Percentiles rank a stretch among this genome's conserved stretches.
These are phyloP conservation scores for Ectemnius lituratus DNA, from an alignment of 2,888 invertebrate species.

Conservation along the genomic window DNA sequence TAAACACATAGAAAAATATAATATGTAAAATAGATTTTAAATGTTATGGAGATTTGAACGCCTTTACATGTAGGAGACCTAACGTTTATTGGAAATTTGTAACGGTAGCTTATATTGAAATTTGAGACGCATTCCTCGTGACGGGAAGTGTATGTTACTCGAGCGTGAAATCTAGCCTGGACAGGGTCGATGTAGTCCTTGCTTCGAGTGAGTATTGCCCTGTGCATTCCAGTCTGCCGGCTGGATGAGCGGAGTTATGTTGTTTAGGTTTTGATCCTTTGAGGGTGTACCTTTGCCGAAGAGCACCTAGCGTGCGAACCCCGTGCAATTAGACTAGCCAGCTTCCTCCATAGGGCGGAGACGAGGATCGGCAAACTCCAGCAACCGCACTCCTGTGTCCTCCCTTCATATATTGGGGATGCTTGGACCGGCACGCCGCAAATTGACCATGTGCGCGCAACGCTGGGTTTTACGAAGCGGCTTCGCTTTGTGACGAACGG, in stretches of 20 bases:
- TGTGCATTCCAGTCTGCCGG: background rate
- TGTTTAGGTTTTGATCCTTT: slow-evolving; percentile 50
- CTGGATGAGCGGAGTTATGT: slow-evolving; percentile 32
- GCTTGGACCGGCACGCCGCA: slow-evolving; percentile 36
- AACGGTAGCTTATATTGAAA: too few species aligned
- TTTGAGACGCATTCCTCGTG: too few species aligned
- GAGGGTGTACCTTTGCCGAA: slow-evolving; percentile 40
- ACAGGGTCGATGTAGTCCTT: background rate
- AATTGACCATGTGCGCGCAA: slow-evolving; percentile 42
- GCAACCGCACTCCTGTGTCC: slow-evolving; percentile 53
- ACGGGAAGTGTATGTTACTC: too few species aligned
- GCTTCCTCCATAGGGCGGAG: slow-evolving; percentile 31
- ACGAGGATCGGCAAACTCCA: slow-evolving; percentile 61
- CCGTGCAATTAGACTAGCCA: slow-evolving; percentile 51
- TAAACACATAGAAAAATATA: too few species aligned
- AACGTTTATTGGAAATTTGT: too few species aligned
- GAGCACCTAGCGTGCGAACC: slow-evolving; percentile 23
- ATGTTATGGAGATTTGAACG: too few species aligned
- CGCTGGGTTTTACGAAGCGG: slow-evolving; percentile 9
- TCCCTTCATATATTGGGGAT: slow-evolving; percentile 42
- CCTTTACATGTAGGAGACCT: too few species aligned
- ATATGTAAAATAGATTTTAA: too few species aligned
- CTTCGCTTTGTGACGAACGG: too few species aligned
- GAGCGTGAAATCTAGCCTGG: too few species aligned
- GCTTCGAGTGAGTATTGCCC: background rate